Evolutionary conservation across 2,113 vertebrate species (phyloP).

Genomic region (Oenanthe melanoleuca): DNA sequence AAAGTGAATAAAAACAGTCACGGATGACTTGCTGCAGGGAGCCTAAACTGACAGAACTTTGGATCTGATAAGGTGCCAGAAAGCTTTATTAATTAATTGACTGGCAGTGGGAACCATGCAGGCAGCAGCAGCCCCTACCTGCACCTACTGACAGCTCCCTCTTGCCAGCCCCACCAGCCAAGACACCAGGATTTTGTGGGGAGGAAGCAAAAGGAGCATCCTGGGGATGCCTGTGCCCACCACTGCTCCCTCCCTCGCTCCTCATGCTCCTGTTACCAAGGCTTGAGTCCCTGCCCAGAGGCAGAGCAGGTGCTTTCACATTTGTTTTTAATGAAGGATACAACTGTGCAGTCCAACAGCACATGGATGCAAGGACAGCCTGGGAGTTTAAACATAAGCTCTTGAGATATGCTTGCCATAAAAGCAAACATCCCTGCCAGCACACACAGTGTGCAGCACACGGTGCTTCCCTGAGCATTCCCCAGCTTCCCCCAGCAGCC

Average conservation of each 20-base stretch:
- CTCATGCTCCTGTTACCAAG: accelerated
- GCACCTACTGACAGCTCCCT: neutral
- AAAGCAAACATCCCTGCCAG: neutral
- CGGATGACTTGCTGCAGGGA: accelerated
- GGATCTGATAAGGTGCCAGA: neutral
- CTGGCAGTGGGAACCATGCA: accelerated
- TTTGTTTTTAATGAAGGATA: neutral
- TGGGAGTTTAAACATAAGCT: neutral
- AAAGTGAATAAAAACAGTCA: neutral
- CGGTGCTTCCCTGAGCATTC: neutral
- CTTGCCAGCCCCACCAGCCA: neutral
- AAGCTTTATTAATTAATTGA: neutral
- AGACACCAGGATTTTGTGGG: accelerated
- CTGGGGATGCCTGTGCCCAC: accelerated
- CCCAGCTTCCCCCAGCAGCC: neutral
- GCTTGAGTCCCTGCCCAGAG: neutral
- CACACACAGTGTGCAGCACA: accelerated
- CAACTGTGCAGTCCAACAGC: neutral
- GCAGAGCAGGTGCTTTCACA: neutral
- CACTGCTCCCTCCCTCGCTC: neutral
- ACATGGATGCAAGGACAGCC: neutral
- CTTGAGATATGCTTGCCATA: neutral
- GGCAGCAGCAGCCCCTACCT: neutral
- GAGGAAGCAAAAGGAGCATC: neutral
- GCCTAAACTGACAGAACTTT: neutral